These are phyloP conservation scores for Cantharis lateralis DNA, from an alignment of 2,888 invertebrate genomes.

Conservation along the genomic window DNA sequence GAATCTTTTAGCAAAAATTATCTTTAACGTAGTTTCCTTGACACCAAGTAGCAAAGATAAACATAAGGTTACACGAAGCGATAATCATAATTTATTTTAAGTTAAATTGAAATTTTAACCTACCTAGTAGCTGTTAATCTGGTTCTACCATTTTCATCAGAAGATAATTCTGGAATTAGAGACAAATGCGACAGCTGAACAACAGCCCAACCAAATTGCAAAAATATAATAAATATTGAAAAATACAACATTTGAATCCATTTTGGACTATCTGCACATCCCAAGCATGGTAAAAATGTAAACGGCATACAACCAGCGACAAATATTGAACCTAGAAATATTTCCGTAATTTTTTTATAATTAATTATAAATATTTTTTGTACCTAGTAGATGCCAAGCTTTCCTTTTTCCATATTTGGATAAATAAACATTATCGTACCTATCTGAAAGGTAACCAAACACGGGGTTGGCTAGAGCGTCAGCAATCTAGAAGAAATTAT, in stretches of 20 bases:
- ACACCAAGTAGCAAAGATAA: background rate
- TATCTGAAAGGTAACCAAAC: conserved; percentile 83
- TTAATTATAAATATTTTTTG: conserved; percentile 2
- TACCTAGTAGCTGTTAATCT: conserved; percentile 79
- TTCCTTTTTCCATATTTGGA: conserved; percentile 81
- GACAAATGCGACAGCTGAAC: conserved; percentile 91
- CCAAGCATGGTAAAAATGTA: conserved; percentile 77
- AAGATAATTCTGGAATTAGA: conserved; percentile 82
- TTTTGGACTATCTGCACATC: conserved; percentile 64
- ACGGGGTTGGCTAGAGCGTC: conserved; percentile 89
- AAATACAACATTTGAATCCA: conserved; percentile 77
- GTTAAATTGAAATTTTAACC: background rate
- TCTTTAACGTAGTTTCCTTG: background rate
- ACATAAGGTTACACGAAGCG: background rate
- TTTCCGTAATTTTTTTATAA: background rate
- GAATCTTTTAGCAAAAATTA: background rate
- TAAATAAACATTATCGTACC: conserved; percentile 67
- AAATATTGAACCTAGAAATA: conserved; percentile 70
- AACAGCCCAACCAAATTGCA: conserved; percentile 94
- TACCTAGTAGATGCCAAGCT: conserved; percentile 88
- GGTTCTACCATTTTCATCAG: conserved; percentile 73
- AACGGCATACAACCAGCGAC: conserved; percentile 83
- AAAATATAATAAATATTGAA: conserved; percentile 76
- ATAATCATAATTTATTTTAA: background rate
- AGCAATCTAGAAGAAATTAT: conserved; percentile 59